phyloP scores from a whole-genome alignment of 2,797 vertebrate species.

The Enteromius mattozi region DNA sequence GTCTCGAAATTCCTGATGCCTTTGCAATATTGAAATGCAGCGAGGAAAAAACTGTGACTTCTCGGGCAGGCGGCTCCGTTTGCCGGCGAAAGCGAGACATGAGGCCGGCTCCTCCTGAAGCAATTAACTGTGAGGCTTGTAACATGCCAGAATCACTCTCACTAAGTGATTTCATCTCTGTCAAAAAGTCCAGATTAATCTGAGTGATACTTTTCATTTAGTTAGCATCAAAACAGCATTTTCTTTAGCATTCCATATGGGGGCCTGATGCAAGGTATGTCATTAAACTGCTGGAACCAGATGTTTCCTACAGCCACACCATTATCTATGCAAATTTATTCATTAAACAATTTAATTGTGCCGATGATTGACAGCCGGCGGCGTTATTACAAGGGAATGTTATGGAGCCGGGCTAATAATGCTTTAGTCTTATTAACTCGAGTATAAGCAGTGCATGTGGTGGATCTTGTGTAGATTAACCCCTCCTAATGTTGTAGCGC shows the following conservation, averaged over 20 bases:
- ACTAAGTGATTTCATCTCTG: constrained; percentile 81
- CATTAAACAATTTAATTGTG: constrained; percentile 85
- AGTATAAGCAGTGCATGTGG: constrained; percentile 76
- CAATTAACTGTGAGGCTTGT: constrained; percentile 72
- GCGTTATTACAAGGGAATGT: constrained; percentile 75
- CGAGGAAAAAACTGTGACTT: constrained; percentile 67
- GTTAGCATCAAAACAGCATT: constrained; percentile 78
- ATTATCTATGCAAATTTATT: constrained; percentile 85
- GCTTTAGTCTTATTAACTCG: constrained; percentile 79
- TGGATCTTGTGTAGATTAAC: constrained; percentile 79
- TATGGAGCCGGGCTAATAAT: constrained; percentile 77
- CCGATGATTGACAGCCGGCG: constrained; percentile 79
- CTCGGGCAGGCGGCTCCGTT: constrained; percentile 44
- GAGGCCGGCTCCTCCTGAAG: constrained; percentile 68
- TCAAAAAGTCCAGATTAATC: constrained; percentile 79
- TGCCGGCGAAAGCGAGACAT: constrained; percentile 18
- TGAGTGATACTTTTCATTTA: constrained; percentile 83
- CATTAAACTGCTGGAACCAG: constrained; percentile 76
- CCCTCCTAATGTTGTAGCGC: constrained; percentile 64
- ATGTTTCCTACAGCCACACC: constrained; percentile 74
- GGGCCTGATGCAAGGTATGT: constrained; percentile 72
- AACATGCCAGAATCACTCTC: constrained; percentile 75
- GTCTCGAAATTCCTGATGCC: constrained; percentile 63
- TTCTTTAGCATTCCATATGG: constrained; percentile 80
- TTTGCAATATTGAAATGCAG: constrained; percentile 66